A percentile compares a stretch with the other conserved stretches of the same genome.
Evolutionary conservation across 1,140 invertebrate genomes (phyloP).

Genomic region (Bombus affinis): DNA sequence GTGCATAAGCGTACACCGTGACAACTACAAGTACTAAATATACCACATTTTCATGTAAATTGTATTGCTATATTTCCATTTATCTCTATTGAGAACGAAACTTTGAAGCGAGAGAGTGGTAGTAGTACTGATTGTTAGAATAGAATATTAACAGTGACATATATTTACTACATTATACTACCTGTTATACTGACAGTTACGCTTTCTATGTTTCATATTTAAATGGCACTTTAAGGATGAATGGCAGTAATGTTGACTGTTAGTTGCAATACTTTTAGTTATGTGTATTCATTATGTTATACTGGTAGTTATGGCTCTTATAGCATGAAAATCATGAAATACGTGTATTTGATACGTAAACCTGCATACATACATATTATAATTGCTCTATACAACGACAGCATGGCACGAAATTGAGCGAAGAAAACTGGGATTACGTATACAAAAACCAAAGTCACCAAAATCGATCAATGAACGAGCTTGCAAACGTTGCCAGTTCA

Average conservation of each 20-base stretch:
- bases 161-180: neutral
- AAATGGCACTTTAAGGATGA: neutral
- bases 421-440: neutral
- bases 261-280: neutral
- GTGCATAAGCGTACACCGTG: neutral
- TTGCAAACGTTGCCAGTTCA: constrained; percentile 34
- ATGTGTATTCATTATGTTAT: neutral
- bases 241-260: neutral
- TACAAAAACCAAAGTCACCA: constrained; percentile 25
- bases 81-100: neutral
- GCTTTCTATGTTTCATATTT: neutral
- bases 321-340: neutral
- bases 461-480: constrained; percentile 14
- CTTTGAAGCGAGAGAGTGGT: neutral
- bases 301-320: neutral
- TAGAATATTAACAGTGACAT: neutral
- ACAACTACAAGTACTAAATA: constrained; percentile 16
- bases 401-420: constrained; percentile 37
- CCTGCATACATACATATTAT: constrained; percentile 39
- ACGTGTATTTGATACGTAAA: constrained; percentile 13
- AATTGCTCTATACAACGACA: constrained; percentile 2
- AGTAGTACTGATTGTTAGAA: neutral
- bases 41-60: neutral
- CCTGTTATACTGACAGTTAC: neutral
- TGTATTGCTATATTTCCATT: neutral